phyloP scores from a whole-genome alignment of 1,140 invertebrate genomes.

The Mactra quadrangularis region DNA sequence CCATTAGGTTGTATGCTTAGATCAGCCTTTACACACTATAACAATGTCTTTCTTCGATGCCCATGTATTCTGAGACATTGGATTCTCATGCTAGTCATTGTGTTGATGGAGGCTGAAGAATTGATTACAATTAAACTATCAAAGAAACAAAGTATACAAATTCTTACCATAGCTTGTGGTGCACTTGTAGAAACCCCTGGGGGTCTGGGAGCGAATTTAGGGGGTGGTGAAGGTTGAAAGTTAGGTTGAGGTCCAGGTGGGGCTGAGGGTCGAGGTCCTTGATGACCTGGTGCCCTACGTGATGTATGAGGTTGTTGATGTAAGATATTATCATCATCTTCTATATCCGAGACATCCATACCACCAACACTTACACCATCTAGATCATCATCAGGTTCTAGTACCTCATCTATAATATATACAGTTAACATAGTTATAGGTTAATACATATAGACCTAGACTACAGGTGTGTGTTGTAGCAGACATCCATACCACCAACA shows the following conservation, averaged over 20 bases:
- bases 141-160: no score
- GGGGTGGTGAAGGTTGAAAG: slow-evolving; percentile 65
- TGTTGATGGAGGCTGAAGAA: no score
- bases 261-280: slow-evolving; percentile 52
- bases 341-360: slow-evolving; percentile 82
- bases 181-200: slow-evolving; percentile 2
- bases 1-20: no score
- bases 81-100: no score
- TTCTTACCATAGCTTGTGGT: slow-evolving; percentile 56
- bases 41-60: no score
- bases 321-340: slow-evolving; percentile 68
- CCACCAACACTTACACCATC: slow-evolving; percentile 80
- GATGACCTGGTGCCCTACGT: slow-evolving; percentile 45
- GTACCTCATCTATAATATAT: slow-evolving; percentile 32
- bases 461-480: no score
- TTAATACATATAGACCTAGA: no score
- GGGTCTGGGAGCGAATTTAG: slow-evolving; percentile 47
- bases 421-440: no score
- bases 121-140: no score
- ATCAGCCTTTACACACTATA: no score
- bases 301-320: slow-evolving; percentile 24
- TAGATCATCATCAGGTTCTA: slow-evolving; percentile 72
- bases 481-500: slow-evolving; percentile 82
- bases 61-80: no score
- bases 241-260: slow-evolving; percentile 11